Evolutionary conservation across 1,140 invertebrate genomes (phyloP).

Genomic region (Acromyrmex charruanus): DNA sequence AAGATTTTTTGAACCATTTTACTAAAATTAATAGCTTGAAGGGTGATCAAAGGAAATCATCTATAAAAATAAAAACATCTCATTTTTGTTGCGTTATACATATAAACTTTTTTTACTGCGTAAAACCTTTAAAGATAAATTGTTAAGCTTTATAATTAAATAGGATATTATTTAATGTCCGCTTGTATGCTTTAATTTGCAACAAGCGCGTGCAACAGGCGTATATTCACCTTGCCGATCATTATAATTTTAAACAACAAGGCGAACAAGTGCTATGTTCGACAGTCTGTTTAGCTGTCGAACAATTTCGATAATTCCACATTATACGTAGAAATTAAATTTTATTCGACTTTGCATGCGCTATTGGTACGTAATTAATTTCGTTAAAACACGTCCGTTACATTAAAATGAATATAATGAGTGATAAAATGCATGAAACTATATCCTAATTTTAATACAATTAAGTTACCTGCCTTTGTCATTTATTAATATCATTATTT

Average conservation of each 20-base stretch:
- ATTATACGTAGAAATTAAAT: slow-evolving; percentile 16
- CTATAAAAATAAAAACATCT: background rate
- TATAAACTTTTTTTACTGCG: background rate
- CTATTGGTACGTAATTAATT: slow-evolving; percentile 25
- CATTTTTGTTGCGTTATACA: background rate
- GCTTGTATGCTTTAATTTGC: slow-evolving; percentile 1
- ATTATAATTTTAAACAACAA: slow-evolving; percentile 19
- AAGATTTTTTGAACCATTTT: background rate
- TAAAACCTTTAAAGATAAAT: background rate
- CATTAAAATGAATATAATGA: background rate
- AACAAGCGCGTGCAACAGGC: background rate
- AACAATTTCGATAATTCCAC: slow-evolving; percentile 10
- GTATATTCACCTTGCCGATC: background rate
- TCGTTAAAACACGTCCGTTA: slow-evolving; percentile 1
- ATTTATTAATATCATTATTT: slow-evolving; percentile 4
- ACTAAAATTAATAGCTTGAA: background rate
- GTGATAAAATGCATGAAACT: background rate
- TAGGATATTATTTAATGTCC: background rate
- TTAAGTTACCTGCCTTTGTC: background rate
- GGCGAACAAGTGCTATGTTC: background rate
- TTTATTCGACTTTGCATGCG: background rate
- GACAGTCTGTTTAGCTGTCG: slow-evolving; percentile 1
- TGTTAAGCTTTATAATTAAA: background rate
- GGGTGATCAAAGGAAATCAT: background rate
- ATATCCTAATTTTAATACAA: background rate